Conservation (phyloP, 2,797 vertebrate genomes). For the Arrhamphus sclerolepis region DNA sequence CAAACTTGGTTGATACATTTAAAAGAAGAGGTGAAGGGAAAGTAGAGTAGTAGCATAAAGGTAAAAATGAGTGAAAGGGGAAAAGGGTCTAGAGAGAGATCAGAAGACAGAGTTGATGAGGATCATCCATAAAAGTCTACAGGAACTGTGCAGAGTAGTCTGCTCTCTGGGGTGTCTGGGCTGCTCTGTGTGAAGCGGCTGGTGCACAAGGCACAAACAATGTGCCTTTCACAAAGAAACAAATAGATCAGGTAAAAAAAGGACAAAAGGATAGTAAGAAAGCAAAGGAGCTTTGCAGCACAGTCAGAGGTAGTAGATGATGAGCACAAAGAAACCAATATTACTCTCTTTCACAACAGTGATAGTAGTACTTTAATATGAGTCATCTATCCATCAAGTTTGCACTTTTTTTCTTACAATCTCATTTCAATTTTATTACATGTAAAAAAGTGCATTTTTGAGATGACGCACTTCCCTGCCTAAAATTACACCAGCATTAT, state of each 20-base stretch:
- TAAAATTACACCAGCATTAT: no score
- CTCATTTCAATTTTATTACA: no score
- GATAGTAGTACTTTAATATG: neutral
- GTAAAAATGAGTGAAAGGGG: neutral
- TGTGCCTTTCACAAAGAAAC: slow-evolving; percentile 45
- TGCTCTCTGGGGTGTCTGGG: slow-evolving; percentile 18
- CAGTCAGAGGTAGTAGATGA: no score
- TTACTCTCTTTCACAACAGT: slow-evolving; percentile 10
- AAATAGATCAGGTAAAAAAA: slow-evolving; percentile 25
- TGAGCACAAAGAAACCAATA: slow-evolving; percentile 2
- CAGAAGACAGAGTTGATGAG: no score
- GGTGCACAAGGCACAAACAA: slow-evolving; percentile 50
- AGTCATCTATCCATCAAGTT: no score
- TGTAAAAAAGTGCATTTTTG: no score
- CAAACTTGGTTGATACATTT: no score
- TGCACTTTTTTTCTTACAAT: no score
- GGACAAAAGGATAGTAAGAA: slow-evolving; percentile 5
- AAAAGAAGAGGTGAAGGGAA: no score
- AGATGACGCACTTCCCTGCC: no score
- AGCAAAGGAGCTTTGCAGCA: slow-evolving; percentile 8
- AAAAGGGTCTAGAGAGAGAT: neutral
- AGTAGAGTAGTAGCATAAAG: no score
- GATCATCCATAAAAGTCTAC: slow-evolving; percentile 3
- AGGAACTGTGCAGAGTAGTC: slow-evolving; percentile 5
- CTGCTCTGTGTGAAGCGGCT: slow-evolving; percentile 24